These are phyloP conservation scores for Lethocerus indicus DNA, from an alignment of 1,140 invertebrate species.

Conservation along the genomic window DNA sequence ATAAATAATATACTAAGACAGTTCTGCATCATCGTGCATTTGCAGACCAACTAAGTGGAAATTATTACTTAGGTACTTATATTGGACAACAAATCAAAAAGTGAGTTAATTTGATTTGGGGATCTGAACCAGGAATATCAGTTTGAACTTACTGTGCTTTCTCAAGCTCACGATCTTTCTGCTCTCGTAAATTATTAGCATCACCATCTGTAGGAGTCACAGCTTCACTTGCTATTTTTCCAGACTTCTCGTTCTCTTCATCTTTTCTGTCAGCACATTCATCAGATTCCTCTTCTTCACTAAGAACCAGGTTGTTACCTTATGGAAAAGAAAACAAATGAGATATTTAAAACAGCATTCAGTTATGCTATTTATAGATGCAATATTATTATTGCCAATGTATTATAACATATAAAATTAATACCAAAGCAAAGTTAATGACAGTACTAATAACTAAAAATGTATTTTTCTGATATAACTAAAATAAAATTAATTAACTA, in stretches of 20 bases:
- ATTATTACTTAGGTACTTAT: too few species aligned
- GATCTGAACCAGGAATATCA: background rate
- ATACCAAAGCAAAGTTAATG: background rate
- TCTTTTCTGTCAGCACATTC: slow-evolving; percentile 23
- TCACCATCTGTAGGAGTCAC: background rate
- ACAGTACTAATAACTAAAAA: background rate
- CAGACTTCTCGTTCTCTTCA: slow-evolving; percentile 4
- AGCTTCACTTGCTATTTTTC: slow-evolving; percentile 2
- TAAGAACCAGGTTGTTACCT: too few species aligned
- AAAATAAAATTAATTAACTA: background rate
- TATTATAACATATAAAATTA: too few species aligned
- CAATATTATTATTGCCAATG: too few species aligned
- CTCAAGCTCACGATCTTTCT: slow-evolving; percentile 26
- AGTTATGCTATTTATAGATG: too few species aligned
- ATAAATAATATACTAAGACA: background rate
- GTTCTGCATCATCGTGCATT: too few species aligned
- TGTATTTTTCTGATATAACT: background rate
- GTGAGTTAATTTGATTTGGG: background rate
- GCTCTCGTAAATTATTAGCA: slow-evolving; percentile 13
- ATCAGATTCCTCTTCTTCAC: slow-evolving; percentile 23
- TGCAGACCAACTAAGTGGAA: too few species aligned
- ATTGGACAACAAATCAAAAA: too few species aligned
- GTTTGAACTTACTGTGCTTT: slow-evolving; percentile 28
- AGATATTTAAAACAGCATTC: too few species aligned
- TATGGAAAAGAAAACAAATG: too few species aligned